phyloP scores from a whole-genome alignment of 1,140 invertebrate genomes.

The Vanessa atalanta region DNA sequence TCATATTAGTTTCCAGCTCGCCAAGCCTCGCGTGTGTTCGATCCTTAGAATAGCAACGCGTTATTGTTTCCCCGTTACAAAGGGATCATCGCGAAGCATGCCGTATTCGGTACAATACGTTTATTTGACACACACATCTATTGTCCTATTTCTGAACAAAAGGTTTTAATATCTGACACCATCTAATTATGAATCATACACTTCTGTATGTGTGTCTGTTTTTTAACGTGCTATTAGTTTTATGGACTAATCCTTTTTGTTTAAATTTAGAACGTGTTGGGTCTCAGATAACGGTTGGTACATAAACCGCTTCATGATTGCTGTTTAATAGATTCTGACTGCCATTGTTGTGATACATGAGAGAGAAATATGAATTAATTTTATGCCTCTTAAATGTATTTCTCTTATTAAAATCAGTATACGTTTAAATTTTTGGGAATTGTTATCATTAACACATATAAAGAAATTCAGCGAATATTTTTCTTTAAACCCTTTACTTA shows the following conservation, averaged over 20 bases:
- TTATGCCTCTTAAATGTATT: too few species aligned
- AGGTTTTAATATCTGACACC: conserved; percentile 45
- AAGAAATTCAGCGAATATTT: too few species aligned
- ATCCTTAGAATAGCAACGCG: conserved; percentile 29
- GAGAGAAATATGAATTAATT: too few species aligned
- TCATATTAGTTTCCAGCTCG: background rate
- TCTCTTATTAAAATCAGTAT: too few species aligned
- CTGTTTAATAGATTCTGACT: too few species aligned
- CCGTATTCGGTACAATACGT: conserved; percentile 50
- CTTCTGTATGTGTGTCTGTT: background rate
- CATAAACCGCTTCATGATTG: too few species aligned
- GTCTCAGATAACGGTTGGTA: too few species aligned
- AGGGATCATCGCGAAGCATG: conserved; percentile 46
- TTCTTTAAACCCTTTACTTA: too few species aligned
- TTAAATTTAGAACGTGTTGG: background rate
- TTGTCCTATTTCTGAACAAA: conserved; percentile 48
- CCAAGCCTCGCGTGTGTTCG: background rate
- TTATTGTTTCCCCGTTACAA: conserved; percentile 54
- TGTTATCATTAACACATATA: too few species aligned
- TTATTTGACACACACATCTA: conserved; percentile 41
- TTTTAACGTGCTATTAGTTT: background rate
- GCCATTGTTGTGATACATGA: too few species aligned
- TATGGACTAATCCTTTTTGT: background rate
- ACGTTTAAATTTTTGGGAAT: too few species aligned
- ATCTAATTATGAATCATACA: conserved; percentile 38